Evolutionary conservation across 2,888 invertebrate species (phyloP).

Genomic region (Campaea margaritaria): DNA sequence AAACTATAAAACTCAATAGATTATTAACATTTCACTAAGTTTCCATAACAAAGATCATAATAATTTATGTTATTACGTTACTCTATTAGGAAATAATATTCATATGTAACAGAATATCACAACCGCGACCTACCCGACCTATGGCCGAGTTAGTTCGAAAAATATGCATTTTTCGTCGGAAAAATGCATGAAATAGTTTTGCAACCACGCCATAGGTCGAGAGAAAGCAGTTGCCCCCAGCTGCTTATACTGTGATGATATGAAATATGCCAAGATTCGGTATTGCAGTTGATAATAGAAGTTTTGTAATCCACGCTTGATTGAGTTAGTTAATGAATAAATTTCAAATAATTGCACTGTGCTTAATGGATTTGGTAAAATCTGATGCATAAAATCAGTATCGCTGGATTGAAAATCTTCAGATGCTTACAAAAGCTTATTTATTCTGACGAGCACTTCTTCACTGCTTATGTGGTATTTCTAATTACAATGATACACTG

Average conservation of each 20-base stretch:
- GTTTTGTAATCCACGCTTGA: slow-evolving; percentile 37
- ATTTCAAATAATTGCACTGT: slow-evolving; percentile 17
- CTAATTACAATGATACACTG: too few relatives aligned
- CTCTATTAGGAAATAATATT: slow-evolving; percentile 7
- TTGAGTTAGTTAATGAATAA: slow-evolving; percentile 28
- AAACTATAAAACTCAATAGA: not conserved
- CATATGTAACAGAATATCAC: slow-evolving; percentile 27
- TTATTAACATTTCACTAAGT: slow-evolving; percentile 18
- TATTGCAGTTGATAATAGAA: slow-evolving; percentile 39
- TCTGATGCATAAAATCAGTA: too few relatives aligned
- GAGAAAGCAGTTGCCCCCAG: slow-evolving; percentile 66
- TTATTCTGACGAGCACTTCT: too few relatives aligned
- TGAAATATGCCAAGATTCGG: slow-evolving; percentile 25
- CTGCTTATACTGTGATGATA: not conserved
- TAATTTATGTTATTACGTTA: slow-evolving; percentile 18
- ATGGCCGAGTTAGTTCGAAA: slow-evolving; percentile 59
- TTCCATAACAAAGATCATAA: slow-evolving; percentile 22
- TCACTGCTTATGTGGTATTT: too few relatives aligned
- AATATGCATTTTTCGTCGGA: slow-evolving; percentile 67
- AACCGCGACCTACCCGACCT: slow-evolving; percentile 57
- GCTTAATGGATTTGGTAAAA: too few relatives aligned
- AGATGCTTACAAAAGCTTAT: too few relatives aligned
- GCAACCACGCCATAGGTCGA: slow-evolving; percentile 76
- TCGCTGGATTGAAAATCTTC: too few relatives aligned
- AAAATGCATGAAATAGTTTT: slow-evolving; percentile 58